These are phyloP conservation scores for Zosterops japonicus DNA, from an alignment of 2,113 vertebrate species.

Conservation along the genomic window DNA sequence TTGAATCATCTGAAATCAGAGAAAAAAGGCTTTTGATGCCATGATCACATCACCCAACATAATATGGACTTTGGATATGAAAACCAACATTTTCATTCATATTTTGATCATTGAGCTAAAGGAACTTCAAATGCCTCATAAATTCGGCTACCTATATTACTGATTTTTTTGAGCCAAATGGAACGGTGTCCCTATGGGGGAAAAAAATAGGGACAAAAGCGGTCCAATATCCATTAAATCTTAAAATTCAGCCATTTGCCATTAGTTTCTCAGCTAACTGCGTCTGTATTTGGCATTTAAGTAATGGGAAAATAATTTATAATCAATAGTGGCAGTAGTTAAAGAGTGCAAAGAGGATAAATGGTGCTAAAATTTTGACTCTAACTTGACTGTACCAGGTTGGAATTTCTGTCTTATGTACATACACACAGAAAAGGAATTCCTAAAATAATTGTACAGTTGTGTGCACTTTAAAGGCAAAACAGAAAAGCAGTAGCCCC, in stretches of 20 bases:
- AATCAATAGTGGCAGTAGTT: neutral
- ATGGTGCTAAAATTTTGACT: neutral
- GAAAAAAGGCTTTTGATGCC: neutral
- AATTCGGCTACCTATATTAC: neutral
- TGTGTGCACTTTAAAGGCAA: neutral
- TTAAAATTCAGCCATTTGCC: neutral
- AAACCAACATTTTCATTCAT: neutral
- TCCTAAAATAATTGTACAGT: neutral
- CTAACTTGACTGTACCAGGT: neutral
- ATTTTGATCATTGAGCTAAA: neutral
- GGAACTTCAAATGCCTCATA: neutral
- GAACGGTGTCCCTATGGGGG: neutral
- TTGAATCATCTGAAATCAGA: neutral
- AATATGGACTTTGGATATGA: neutral
- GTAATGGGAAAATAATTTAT: neutral
- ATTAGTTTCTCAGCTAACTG: neutral
- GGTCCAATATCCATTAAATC: neutral
- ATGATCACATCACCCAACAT: neutral
- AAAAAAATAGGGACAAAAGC: neutral
- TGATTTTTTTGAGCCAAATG: neutral
- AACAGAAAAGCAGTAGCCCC: neutral
- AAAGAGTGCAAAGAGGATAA: neutral
- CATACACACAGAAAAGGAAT: neutral
- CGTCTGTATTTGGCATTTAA: neutral
- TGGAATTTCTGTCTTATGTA: neutral